phyloP scores from a whole-genome alignment of 2,113 vertebrate genomes.

The Pristiophorus japonicus region DNA sequence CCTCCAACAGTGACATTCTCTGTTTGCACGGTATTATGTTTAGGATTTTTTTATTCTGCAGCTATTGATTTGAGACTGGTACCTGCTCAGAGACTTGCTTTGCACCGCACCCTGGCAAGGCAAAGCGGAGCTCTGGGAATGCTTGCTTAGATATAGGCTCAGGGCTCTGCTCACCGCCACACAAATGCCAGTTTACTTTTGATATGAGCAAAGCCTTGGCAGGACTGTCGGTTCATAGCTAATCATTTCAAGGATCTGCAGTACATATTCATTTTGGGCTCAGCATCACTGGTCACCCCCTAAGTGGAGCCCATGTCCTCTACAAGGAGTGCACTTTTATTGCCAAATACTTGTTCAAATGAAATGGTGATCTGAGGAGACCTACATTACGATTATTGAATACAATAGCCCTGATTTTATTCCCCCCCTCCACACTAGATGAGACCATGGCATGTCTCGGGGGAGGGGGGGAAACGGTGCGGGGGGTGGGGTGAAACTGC shows the following conservation, averaged over 20 bases:
- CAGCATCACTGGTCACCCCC: not conserved
- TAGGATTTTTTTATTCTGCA: not conserved
- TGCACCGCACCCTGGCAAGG: not conserved
- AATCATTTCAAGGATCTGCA: not conserved
- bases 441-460: too few species aligned
- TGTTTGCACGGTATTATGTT: not conserved
- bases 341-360: not conserved
- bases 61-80: not conserved
- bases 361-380: not conserved
- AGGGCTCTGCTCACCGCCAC: not conserved
- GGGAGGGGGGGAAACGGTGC: too few species aligned
- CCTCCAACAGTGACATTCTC: not conserved
- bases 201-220: not conserved
- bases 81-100: not conserved
- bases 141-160: not conserved
- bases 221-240: not conserved
- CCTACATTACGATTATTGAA: not conserved
- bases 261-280: too few species aligned
- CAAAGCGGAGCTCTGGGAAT: not conserved
- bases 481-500: too few species aligned
- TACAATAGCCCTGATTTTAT: not conserved
- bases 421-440: too few species aligned
- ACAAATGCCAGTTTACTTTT: not conserved
- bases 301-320: not conserved
- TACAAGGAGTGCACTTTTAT: not conserved